Base-by-base conservation (phyloP, 2,888 invertebrate genomes). In the Phrixothrix hirtus region DNA sequence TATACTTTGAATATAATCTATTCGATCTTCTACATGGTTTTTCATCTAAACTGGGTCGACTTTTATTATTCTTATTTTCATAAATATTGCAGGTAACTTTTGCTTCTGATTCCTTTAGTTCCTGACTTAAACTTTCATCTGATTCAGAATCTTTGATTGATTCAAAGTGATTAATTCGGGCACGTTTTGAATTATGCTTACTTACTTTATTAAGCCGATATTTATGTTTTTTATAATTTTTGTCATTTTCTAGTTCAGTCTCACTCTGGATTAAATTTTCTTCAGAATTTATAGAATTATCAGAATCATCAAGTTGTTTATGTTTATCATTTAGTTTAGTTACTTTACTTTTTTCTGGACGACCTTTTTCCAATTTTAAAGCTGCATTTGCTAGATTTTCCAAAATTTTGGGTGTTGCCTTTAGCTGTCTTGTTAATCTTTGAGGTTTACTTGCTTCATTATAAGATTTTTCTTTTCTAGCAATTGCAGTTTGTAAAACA, bases 381-480 rank as follows among this genome's bases (percentile, higher is more conserved):
- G 60, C 59, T 11, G 70, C 70, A 32, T 69, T 61, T 14, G 84
- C 85, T 63, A 85, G 80, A 67, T 86, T 85, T 13, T 84, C 85
- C 14, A 86, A 73, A 34, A 85, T 81, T 71, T 86, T 86, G 4
- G 83, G 80, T 1, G 86, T 86, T 4, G 85, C 84, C 67, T 86
- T 86, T 42, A 86, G 81, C 44, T 83, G 79, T 2, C 85, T 77
- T 44, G 78, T 77, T 12, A 80, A 71, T 42, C 82, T 74, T 63
- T 81, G 73, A 1, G 75, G 72, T 57, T 77, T 73, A 31, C 60
- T 65, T 2, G 77, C 67, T 61, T 81, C 80, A 62, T 83, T 83
- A 62, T 84, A 86, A 0, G 83, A 83, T 61, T 87, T 87, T 68
- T 87, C 86, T 68, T 88, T 88, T 9, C 86, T 78, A 1, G 86